phyloP scores from a whole-genome alignment of 2,888 invertebrate species.

The Trypoxylon attenuatum region DNA sequence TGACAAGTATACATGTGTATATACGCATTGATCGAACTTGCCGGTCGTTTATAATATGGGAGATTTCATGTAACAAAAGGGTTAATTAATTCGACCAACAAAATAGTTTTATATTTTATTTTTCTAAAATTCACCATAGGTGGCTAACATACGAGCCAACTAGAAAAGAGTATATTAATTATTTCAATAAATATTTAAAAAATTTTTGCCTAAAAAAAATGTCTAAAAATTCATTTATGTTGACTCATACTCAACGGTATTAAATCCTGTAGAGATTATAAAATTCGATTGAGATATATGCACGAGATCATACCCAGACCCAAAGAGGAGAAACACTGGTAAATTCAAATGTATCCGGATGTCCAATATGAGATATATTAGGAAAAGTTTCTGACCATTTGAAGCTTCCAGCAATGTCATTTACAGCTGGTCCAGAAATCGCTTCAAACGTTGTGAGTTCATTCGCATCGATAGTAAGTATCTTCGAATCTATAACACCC shows the following conservation, averaged over 20 bases:
- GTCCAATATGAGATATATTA: conserved; percentile 80
- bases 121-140: conserved; percentile 51
- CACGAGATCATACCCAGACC: conserved; percentile 75
- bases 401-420: conserved; percentile 77
- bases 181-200: neutral
- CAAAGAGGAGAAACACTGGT: conserved; percentile 78
- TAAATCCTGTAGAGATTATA: neutral
- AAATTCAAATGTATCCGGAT: conserved; percentile 86
- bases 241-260: too few relatives aligned
- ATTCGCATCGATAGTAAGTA: conserved; percentile 74
- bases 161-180: conserved; percentile 16
- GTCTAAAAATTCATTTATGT: too few relatives aligned
- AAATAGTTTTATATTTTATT: conserved; percentile 34
- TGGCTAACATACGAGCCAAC: conserved; percentile 60
- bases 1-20: too few relatives aligned
- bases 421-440: conserved; percentile 66
- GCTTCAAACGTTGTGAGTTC: conserved; percentile 66
- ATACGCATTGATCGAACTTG: too few relatives aligned
- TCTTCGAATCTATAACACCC: conserved; percentile 79
- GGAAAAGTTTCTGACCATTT: conserved; percentile 84
- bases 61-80: too few relatives aligned
- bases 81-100: neutral
- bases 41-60: too few relatives aligned
- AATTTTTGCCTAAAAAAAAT: conserved; percentile 3
- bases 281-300: neutral